phyloP scores from a whole-genome alignment of 2,113 vertebrate species.

The Hippocampus barbouri region DNA sequence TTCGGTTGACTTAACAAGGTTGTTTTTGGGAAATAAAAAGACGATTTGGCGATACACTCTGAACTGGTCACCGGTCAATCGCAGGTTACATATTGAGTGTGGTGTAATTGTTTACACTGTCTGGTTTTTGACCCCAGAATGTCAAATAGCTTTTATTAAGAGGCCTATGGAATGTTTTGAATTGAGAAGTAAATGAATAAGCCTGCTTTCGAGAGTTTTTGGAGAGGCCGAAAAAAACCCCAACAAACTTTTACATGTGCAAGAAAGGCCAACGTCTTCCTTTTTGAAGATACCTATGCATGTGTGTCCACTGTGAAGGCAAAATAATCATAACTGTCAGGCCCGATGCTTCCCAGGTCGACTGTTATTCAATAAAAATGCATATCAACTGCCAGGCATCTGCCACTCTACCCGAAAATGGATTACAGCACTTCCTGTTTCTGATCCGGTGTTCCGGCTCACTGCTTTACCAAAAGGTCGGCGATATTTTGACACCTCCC shows the following conservation, averaged over 20 bases:
- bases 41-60: too few relatives aligned
- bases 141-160: neutral
- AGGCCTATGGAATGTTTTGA: neutral
- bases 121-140: neutral
- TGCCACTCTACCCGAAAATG: conserved; percentile 34
- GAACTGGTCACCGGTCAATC: neutral
- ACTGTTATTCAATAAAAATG: conserved; percentile 6
- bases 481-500: neutral
- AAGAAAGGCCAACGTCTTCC: neutral
- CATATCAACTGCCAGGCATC: conserved; percentile 7
- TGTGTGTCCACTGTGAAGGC: neutral
- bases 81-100: neutral
- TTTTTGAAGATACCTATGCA: neutral
- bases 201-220: neutral
- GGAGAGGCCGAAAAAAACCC: neutral
- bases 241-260: neutral
- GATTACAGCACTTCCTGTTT: conserved; percentile 23
- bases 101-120: neutral
- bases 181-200: neutral
- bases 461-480: neutral
- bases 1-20: neutral
- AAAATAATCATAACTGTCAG: neutral
- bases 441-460: neutral
- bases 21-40: too few relatives aligned
- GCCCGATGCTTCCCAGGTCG: conserved; percentile 17